Evolutionary conservation across 2,888 invertebrate species (phyloP).

Genomic region (Cataglyphis livida): DNA sequence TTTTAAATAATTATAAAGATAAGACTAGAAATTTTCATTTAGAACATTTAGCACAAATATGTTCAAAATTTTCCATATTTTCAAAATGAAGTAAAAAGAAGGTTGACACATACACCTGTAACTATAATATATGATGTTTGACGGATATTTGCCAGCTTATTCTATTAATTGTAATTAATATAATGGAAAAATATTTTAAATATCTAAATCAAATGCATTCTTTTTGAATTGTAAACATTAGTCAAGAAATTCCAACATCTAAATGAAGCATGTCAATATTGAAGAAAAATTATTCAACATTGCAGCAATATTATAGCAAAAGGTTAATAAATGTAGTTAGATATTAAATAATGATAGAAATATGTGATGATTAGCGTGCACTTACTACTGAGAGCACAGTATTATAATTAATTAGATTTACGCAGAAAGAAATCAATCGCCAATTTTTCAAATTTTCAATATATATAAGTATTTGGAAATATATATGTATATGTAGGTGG

Average conservation of each 20-base stretch:
- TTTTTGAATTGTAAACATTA: background rate
- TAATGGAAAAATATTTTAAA: background rate
- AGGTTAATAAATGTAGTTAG: background rate
- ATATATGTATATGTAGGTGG: background rate
- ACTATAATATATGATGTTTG: background rate
- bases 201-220: background rate
- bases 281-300: background rate
- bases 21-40: too few relatives aligned
- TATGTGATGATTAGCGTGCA: constrained; percentile 4
- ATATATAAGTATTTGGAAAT: background rate
- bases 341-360: background rate
- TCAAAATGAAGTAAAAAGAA: background rate
- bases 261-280: background rate
- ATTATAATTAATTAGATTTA: constrained; percentile 2
- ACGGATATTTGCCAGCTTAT: background rate
- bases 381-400: background rate
- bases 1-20: too few relatives aligned
- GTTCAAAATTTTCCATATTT: too few relatives aligned
- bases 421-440: background rate
- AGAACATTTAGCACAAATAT: too few relatives aligned
- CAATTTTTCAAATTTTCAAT: background rate
- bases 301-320: background rate
- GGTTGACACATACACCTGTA: background rate
- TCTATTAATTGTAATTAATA: background rate
- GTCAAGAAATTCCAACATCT: background rate